A percentile compares a stretch with the other conserved stretches of the same genome.
Evolutionary conservation across 2,797 vertebrate species (phyloP).

Genomic region (Chaetodon trifasciatus): DNA sequence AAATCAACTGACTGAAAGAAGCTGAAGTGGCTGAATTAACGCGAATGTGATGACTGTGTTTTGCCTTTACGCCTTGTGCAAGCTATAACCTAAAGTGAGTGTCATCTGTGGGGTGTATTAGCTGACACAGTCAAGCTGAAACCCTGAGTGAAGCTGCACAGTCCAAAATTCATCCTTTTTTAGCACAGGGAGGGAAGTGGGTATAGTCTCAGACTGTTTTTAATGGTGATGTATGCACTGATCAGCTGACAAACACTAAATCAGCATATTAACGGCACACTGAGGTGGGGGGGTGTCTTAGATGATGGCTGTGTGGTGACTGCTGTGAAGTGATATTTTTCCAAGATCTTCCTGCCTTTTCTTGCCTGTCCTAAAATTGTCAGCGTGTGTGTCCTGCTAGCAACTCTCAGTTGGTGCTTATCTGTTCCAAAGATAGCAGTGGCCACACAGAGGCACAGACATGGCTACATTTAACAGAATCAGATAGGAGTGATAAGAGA

Average conservation of each 20-base stretch:
- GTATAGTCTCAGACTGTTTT: conserved; percentile 48
- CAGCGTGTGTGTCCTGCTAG: conserved; percentile 1
- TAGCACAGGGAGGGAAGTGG: conserved; percentile 26
- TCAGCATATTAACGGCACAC: conserved; percentile 34
- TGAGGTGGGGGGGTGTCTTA: neutral
- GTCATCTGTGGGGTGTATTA: conserved; percentile 30
- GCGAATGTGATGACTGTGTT: conserved; percentile 46
- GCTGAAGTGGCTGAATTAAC: conserved; percentile 34
- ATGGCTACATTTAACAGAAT: conserved; percentile 33
- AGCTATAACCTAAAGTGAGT: neutral
- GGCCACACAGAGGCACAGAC: conserved; percentile 52
- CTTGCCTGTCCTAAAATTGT: conserved; percentile 14
- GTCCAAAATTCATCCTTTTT: conserved; percentile 11
- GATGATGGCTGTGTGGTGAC: conserved; percentile 2
- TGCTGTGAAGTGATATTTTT: conserved; percentile 23
- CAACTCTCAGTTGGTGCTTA: conserved; percentile 13
- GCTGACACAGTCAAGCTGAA: conserved; percentile 33
- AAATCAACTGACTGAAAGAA: neutral
- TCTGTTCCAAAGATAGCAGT: conserved; percentile 31
- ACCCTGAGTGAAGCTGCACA: conserved; percentile 17
- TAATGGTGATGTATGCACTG: neutral
- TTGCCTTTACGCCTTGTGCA: neutral
- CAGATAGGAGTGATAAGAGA: conserved; percentile 52
- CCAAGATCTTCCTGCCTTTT: conserved; percentile 20
- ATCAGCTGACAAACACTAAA: conserved; percentile 51